Evolutionary conservation across 2,113 vertebrate species (phyloP).

Genomic region (Ophthalmolycus amberensis): DNA sequence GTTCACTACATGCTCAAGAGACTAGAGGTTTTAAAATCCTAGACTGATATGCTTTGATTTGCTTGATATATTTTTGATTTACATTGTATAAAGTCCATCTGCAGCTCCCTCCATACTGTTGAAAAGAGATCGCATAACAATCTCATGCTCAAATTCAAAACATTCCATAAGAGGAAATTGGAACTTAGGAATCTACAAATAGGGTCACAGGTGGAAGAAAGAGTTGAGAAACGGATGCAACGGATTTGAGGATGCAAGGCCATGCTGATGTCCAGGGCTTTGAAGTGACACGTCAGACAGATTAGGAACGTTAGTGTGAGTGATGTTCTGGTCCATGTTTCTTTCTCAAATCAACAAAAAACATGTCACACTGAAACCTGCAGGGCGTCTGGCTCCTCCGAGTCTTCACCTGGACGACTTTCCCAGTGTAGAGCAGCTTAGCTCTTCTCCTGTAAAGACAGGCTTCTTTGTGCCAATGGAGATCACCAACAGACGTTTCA

Average conservation of each 20-base stretch:
- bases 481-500: slow-evolving; percentile 69
- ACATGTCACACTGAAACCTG: slow-evolving; percentile 9
- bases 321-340: not conserved
- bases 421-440: not conserved
- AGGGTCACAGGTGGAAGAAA: not conserved
- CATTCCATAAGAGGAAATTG: not conserved
- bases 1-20: not conserved
- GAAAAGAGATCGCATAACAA: not conserved
- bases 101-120: not conserved
- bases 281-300: not conserved
- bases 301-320: not conserved
- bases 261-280: not conserved
- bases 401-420: not conserved
- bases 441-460: accelerated
- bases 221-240: too few species aligned
- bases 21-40: not conserved
- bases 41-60: not conserved
- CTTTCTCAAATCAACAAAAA: not conserved
- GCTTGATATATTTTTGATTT: not conserved
- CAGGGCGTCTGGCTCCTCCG: slow-evolving; percentile 23
- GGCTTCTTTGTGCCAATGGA: slow-evolving; percentile 39
- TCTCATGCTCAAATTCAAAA: not conserved
- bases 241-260: not conserved
- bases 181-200: not conserved
- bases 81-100: not conserved